Evolutionary conservation across 2,113 vertebrate genomes (phyloP).

Genomic region (Todiramphus saurophagus): DNA sequence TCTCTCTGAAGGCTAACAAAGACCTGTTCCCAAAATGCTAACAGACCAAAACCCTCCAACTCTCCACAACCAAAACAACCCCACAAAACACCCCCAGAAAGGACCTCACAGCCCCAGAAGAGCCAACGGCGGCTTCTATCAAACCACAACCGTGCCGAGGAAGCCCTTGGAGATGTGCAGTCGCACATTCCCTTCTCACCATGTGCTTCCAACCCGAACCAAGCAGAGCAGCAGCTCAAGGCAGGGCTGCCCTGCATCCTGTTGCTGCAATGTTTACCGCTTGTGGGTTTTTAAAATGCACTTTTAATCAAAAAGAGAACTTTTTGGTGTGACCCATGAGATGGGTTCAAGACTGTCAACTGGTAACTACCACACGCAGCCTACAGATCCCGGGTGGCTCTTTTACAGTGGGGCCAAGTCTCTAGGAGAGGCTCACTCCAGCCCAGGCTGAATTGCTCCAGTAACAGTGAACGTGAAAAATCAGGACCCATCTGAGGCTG

Average conservation of each 20-base stretch:
- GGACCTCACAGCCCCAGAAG: background rate
- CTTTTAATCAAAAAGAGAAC: background rate
- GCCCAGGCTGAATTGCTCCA: background rate
- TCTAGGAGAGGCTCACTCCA: background rate
- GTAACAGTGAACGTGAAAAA: background rate
- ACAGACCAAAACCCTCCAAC: background rate
- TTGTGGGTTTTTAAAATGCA: background rate
- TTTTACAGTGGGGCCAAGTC: background rate
- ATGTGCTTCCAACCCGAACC: background rate
- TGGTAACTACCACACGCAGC: background rate
- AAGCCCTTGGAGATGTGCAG: background rate
- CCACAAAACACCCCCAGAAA: background rate
- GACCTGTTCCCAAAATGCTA: background rate
- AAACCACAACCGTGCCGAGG: background rate
- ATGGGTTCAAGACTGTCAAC: background rate
- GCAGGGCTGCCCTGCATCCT: background rate
- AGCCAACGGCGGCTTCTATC: background rate
- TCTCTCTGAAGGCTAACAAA: background rate
- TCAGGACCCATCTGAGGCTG: rapidly evolving
- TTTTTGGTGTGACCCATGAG: background rate
- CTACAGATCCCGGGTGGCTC: background rate
- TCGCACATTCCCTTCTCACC: background rate
- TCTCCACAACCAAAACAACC: background rate
- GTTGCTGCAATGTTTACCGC: background rate
- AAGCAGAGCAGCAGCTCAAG: background rate